phyloP scores from a whole-genome alignment of 2,797 vertebrate species.

The Tenualosa ilisha region DNA sequence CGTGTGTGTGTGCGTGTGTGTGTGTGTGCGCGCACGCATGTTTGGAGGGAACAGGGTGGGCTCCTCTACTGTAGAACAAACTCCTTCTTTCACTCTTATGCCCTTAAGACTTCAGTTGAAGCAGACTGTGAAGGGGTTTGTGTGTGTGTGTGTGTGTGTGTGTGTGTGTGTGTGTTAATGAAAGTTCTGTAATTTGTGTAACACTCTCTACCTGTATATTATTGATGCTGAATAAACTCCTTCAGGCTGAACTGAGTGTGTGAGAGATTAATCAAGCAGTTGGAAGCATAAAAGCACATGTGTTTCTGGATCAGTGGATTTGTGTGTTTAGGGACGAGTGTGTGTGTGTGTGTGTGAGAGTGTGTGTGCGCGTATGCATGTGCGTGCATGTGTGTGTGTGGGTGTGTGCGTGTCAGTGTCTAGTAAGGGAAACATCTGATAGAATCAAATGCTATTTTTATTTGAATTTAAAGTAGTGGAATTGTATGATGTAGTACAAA shows the following conservation, averaged over 20 bases:
- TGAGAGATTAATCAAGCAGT: slow-evolving; percentile 4
- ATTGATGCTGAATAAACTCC: slow-evolving; percentile 15
- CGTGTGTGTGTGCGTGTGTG: neutral
- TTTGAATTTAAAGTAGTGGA: too few species aligned
- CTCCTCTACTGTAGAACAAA: neutral
- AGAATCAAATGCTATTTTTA: too few species aligned
- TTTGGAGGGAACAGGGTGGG: neutral
- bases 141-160: slow-evolving; percentile 11
- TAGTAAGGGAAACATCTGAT: too few species aligned
- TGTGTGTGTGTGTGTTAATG: slow-evolving; percentile 15
- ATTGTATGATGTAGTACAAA: too few species aligned
- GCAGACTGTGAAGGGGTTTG: neutral
- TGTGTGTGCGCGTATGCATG: neutral
- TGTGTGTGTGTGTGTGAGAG: neutral
- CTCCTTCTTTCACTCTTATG: neutral
- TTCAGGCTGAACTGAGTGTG: neutral
- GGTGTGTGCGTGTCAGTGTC: neutral
- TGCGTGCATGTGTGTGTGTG: neutral
- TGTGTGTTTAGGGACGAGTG: neutral
- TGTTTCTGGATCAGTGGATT: neutral
- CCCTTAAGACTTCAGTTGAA: neutral
- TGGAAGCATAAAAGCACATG: neutral
- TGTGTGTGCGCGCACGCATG: neutral
- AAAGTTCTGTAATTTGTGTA: slow-evolving; percentile 8
- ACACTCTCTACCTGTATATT: slow-evolving; percentile 9